phyloP scores from a whole-genome alignment of 2,888 invertebrate genomes.

The Fissipunctia ypsillon region DNA sequence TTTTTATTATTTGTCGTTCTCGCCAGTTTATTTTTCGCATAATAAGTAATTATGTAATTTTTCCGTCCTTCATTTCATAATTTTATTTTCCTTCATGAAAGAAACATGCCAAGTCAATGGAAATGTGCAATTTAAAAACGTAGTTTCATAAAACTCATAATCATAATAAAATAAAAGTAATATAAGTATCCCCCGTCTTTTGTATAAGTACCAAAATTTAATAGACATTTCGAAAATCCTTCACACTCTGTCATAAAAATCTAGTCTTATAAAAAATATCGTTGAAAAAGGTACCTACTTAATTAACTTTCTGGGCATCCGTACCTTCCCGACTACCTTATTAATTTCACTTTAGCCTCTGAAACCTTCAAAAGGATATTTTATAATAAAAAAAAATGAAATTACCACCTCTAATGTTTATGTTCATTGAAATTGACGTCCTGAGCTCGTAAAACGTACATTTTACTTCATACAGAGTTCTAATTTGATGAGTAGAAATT shows the following conservation, averaged over 20 bases:
- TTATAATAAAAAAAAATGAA: constrained; percentile 40
- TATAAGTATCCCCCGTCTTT: not conserved
- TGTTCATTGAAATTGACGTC: constrained; percentile 34
- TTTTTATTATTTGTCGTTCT: too few species aligned
- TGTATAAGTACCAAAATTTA: constrained; percentile 19
- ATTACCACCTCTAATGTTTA: constrained; percentile 31
- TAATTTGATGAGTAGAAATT: constrained; percentile 44
- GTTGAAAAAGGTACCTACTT: constrained; percentile 40
- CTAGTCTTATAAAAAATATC: constrained; percentile 27
- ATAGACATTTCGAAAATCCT: constrained; percentile 15
- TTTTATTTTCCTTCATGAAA: constrained; percentile 6
- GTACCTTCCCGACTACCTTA: constrained; percentile 37
- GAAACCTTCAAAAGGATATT: constrained; percentile 35
- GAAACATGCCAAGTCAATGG: not conserved
- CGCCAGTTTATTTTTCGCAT: too few species aligned
- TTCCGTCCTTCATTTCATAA: too few species aligned
- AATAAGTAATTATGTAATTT: too few species aligned
- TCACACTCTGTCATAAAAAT: constrained; percentile 13
- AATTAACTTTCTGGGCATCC: constrained; percentile 50
- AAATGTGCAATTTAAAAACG: constrained; percentile 10
- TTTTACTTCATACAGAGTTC: constrained; percentile 10
- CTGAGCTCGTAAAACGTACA: not conserved
- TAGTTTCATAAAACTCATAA: constrained; percentile 7
- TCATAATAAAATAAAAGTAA: constrained; percentile 1
- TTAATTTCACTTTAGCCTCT: constrained; percentile 55